Percentiles rank a stretch among this genome's conserved stretches.
Evolutionary conservation across 2,113 vertebrate species (phyloP).

Genomic region (Lophius piscatorius): DNA sequence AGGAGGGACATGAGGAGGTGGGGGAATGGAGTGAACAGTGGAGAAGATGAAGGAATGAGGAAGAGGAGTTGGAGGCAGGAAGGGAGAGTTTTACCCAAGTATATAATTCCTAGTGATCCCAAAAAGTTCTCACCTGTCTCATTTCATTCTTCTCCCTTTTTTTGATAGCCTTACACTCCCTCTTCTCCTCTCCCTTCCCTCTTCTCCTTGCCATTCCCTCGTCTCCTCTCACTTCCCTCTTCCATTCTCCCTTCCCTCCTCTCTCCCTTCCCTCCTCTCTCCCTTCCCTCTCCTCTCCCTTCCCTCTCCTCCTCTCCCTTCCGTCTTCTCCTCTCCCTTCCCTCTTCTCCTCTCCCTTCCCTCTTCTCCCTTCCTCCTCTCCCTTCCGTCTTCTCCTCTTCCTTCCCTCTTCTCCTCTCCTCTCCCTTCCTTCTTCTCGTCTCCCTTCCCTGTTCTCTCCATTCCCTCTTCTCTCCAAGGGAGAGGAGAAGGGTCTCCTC

Average conservation of each 20-base stretch:
- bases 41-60: not conserved
- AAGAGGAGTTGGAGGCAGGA: constrained; percentile 7
- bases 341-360: too few relatives aligned
- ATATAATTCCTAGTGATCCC: constrained; percentile 2
- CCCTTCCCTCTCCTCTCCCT: not conserved
- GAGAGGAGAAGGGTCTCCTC: too few relatives aligned
- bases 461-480: not conserved
- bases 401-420: not conserved
- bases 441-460: too few relatives aligned
- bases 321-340: too few relatives aligned
- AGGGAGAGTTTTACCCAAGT: constrained; percentile 23
- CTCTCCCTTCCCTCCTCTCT: too few relatives aligned
- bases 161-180: not conserved
- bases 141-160: not conserved
- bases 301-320: not conserved
- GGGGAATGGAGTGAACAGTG: not conserved
- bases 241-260: too few relatives aligned
- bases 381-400: not conserved
- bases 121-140: constrained; percentile 7
- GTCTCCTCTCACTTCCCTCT: not conserved
- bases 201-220: not conserved
- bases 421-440: not conserved
- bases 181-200: not conserved
- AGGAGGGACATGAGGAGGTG: constrained; percentile 2
- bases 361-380: not conserved